Base-by-base conservation (phyloP, 2,113 vertebrate species). In the Irena cyanogastra region DNA sequence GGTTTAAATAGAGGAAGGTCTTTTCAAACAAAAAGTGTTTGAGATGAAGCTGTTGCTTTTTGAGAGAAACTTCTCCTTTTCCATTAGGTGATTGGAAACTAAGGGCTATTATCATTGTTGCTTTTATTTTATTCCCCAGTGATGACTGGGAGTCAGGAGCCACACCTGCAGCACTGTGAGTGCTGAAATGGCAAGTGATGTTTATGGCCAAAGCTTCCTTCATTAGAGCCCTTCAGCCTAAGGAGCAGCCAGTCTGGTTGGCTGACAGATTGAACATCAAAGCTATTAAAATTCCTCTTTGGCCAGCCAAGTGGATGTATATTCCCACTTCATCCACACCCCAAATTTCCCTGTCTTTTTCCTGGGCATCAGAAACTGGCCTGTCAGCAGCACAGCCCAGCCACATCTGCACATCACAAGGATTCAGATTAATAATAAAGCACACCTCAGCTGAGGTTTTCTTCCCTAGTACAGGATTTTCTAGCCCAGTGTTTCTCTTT, bases 401-500 rank as follows among this genome's bases (percentile, higher is more conserved):
- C 53, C 35, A 81, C 44, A 70, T 89, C 69, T 95, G 79, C 49
- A 22, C 59, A 16, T 59, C 69, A 72, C 85, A 80, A 6, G 6
- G 27, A 37, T 45, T 92, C 88, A 69, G 76, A 52, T 94, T 87
- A 92, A 87, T 94, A 69, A 78, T 39, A 86, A 75, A 91, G 52
- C 88, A 93, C 90, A 95, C 78, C 91, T 96, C 82, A 76, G 63
- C 6, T 90, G 72, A 90, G 84, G 41, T 72, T 70, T 95, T 88
- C 91, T 63, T 68, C 91, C 33, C 54, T 64, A 22, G 54, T 61
- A 91, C 78, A 45, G 59, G 79, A 60, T 94, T 95, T 92, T 90
- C 68, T 97, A 94, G 70, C 56, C 52, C 79, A 89, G 82, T 37
- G 84, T 94, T 97, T 97, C 89, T 97, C 96, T 97, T 98, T 97